Base-by-base conservation (phyloP, 2,113 vertebrate genomes). In the Nothobranchius furzeri region DNA sequence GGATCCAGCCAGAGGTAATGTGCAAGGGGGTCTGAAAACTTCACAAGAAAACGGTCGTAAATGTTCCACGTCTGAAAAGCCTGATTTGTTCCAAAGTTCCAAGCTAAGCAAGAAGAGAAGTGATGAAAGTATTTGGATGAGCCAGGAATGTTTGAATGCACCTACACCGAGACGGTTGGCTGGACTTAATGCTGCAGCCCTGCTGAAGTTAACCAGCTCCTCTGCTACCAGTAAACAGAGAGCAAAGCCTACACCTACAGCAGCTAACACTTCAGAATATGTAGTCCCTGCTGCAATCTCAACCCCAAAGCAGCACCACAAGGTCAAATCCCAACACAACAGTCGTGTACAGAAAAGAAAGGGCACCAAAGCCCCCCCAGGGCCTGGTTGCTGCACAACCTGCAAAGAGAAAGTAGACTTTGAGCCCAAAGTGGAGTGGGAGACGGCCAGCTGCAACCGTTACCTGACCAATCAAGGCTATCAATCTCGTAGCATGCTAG, bases 141-240 rank as follows among this genome's bases (percentile, higher is more conserved):
- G 75, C 66, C 88, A 69, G 49, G 70, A 80, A 60, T 81, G 55
- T 62, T 62, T 92, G 58, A 65, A 90, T 0, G 68, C 94, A 42
- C 94, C 95, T 2, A 91, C 94, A 51, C 96, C 96, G 15, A 94
- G 96, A 79, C 93, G 97, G 73, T 76, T 99, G 88, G 97, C 97
- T 25, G 97, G 97, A 79, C 94, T 99, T 17, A 99, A 98, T 0
- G 96, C 97, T 0, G 96, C 95, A 6, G 96, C 96, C 30, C 93
- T 99, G 76, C 91, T 98, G 57, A 99, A 95, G 91, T 85, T 99
- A 76, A 98, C 95, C 59, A 95, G 95, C 0, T 94, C 92, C 76
- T 40, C 95, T 84, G 73, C 90, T 62, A 85, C 92, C 43, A 86
- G 80, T 53, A 93, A 92, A 0, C 90, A 84, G 67, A 84, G 92